phyloP scores from a whole-genome alignment of 1,140 invertebrate species.

The Pygmarrhopalites habei region DNA sequence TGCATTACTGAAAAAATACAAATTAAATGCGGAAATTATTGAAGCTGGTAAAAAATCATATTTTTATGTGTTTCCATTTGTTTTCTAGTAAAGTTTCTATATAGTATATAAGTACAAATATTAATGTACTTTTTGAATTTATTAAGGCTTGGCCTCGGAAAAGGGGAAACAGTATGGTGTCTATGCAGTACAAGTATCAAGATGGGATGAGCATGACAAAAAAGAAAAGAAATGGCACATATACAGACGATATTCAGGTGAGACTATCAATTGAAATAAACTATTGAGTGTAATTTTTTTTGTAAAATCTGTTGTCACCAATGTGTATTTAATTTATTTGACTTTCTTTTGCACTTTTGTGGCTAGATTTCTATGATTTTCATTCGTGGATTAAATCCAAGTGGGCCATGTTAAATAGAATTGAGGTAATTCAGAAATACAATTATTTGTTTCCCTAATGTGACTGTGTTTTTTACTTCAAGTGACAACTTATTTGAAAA shows the following conservation, averaged over 20 bases:
- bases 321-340: conserved; percentile 54
- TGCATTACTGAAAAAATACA: conserved; percentile 27
- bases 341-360: too few relatives aligned
- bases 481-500: too few relatives aligned
- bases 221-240: conserved; percentile 67
- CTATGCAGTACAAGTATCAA: conserved; percentile 75
- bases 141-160: conserved; percentile 48
- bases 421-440: neutral
- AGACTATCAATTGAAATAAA: conserved; percentile 9
- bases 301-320: conserved; percentile 46
- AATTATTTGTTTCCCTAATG: neutral
- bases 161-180: conserved; percentile 75
- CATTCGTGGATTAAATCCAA: conserved; percentile 38
- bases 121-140: too few relatives aligned
- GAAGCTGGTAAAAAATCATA: too few relatives aligned
- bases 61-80: too few relatives aligned
- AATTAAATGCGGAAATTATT: conserved; percentile 41
- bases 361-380: conserved; percentile 72
- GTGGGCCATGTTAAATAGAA: conserved; percentile 36
- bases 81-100: too few relatives aligned
- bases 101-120: too few relatives aligned
- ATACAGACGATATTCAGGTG: conserved; percentile 54
- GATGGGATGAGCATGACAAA: conserved; percentile 47
- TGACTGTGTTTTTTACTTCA: conserved; percentile 52
- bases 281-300: conserved; percentile 48